A percentile compares a stretch with the other conserved stretches of the same genome.
Conservation (phyloP, 2,888 invertebrate genomes). For the Xanthorhoe designata region DNA sequence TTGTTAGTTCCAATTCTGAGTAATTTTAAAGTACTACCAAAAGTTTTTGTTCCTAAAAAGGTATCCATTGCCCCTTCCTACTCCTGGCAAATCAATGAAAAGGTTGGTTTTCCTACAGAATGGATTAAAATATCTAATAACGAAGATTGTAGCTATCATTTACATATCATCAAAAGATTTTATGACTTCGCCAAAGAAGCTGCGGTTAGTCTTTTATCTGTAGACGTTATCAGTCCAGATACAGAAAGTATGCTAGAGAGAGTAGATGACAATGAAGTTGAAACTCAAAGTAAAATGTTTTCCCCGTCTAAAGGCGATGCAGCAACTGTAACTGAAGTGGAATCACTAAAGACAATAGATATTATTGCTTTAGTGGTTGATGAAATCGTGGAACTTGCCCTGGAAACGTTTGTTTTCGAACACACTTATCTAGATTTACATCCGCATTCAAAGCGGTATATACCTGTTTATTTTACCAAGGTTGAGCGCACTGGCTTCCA, state of each 20-base stretch:
- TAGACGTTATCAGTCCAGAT: conserved; percentile 47
- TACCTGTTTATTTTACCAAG: conserved; percentile 65
- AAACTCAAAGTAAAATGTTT: conserved; percentile 45
- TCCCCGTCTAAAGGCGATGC: conserved; percentile 28
- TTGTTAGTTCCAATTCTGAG: conserved; percentile 61
- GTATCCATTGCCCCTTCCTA: conserved; percentile 64
- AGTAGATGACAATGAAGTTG: conserved; percentile 47
- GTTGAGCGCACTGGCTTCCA: conserved; percentile 66
- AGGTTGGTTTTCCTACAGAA: conserved; percentile 56
- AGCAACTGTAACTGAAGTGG: conserved; percentile 24
- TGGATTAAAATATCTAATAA: conserved; percentile 52
- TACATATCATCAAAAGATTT: conserved; percentile 60
- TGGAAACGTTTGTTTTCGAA: conserved; percentile 66
- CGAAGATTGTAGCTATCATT: conserved; percentile 56
- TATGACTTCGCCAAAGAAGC: conserved; percentile 49
- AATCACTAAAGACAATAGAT: conserved; percentile 45
- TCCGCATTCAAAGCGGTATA: conserved; percentile 51
- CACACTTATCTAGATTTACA: conserved; percentile 56
- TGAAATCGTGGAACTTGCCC: conserved; percentile 56
- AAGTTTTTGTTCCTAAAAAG: conserved; percentile 54
- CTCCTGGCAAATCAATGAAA: conserved; percentile 64
- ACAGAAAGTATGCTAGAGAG: conserved; percentile 55
- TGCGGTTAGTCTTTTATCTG: conserved; percentile 45
- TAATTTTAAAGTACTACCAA: conserved; percentile 45
- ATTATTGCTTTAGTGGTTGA: conserved; percentile 51